These are phyloP conservation scores for Abramis brama DNA, from an alignment of 2,113 vertebrate genomes.

Conservation along the genomic window DNA sequence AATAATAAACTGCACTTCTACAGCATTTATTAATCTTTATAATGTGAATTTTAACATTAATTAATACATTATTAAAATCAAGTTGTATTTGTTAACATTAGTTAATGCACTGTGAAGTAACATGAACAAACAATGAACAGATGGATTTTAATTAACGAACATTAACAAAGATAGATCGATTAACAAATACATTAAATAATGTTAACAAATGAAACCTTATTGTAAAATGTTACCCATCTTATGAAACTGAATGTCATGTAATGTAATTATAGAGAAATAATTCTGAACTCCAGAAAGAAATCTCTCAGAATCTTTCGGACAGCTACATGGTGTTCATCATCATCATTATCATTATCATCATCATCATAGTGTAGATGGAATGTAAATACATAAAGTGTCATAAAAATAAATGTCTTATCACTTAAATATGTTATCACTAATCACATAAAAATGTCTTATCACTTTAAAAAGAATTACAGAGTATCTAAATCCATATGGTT, in stretches of 20 bases:
- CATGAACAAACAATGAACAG: too few species aligned
- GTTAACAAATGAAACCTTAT: too few species aligned
- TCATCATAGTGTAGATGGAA: neutral
- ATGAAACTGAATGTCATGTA: neutral
- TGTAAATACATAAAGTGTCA: neutral
- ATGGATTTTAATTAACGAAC: too few species aligned
- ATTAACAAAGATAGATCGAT: too few species aligned
- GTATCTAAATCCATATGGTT: neutral
- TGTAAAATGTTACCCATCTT: neutral
- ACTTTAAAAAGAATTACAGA: neutral
- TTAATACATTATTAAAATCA: too few species aligned
- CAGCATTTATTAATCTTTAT: too few species aligned
- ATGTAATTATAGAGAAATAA: neutral
- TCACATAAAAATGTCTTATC: neutral
- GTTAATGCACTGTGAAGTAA: too few species aligned
- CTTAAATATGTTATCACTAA: neutral
- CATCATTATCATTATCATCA: neutral
- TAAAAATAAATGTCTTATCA: neutral
- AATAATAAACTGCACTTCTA: too few species aligned
- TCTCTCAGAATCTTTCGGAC: neutral
- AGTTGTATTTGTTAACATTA: too few species aligned
- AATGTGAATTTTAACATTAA: too few species aligned
- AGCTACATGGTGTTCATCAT: neutral
- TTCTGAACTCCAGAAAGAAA: neutral
- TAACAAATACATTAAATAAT: too few species aligned